phyloP scores from a whole-genome alignment of 1,140 invertebrate species.

The Drosophila funebris region DNA sequence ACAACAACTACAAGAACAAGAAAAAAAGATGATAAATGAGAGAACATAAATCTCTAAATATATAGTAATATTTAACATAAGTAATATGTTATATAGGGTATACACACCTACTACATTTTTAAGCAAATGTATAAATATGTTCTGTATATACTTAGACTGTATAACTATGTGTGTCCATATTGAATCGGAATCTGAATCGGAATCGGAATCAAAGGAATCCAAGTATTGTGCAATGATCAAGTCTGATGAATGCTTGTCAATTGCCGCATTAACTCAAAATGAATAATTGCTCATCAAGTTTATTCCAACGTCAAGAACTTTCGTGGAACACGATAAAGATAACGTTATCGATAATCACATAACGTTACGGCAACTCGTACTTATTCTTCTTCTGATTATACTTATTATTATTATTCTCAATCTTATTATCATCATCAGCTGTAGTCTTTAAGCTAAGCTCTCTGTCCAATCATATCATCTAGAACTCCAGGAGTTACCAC shows the following conservation, averaged over 20 bases:
- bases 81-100: constrained; percentile 11
- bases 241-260: constrained; percentile 41
- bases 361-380: constrained; percentile 25
- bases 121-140: constrained; percentile 29
- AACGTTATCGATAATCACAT: background rate
- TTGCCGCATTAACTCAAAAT: constrained; percentile 57
- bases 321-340: background rate
- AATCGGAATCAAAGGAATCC: constrained; percentile 6
- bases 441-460: constrained; percentile 60
- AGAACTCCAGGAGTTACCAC: constrained; percentile 12
- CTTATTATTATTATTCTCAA: constrained; percentile 3
- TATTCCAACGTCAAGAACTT: constrained; percentile 61
- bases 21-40: no score
- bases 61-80: constrained; percentile 27
- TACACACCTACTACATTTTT: background rate
- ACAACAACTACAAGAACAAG: no score
- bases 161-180: constrained; percentile 10
- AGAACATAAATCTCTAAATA: no score
- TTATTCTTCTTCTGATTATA: background rate
- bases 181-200: constrained; percentile 9
- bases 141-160: constrained; percentile 10
- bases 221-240: constrained; percentile 45
- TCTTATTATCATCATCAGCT: no score
- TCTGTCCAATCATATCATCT: constrained; percentile 68
- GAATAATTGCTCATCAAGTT: constrained; percentile 76